Evolutionary conservation across 2,113 vertebrate species (phyloP).

Genomic region (Dasyprocta punctata): DNA sequence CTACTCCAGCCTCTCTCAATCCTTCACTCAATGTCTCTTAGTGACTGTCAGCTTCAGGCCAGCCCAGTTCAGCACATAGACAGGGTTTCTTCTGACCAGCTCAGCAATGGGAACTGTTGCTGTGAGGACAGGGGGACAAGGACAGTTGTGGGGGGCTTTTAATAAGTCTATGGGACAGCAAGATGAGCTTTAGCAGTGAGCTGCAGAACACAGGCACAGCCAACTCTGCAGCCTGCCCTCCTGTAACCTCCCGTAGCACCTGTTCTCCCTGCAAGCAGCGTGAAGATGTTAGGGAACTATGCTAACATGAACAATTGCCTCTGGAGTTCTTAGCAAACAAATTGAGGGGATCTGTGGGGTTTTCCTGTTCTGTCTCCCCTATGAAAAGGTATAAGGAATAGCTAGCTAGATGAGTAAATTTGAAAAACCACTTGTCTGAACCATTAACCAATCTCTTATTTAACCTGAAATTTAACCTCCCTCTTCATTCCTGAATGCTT

Average conservation of each 20-base stretch:
- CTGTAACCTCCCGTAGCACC: neutral
- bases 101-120: neutral
- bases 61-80: neutral
- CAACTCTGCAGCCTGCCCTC: neutral
- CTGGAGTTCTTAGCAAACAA: neutral
- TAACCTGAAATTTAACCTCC: neutral
- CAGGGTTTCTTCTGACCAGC: neutral
- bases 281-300: neutral
- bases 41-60: neutral
- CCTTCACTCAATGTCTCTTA: too few species aligned
- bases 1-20: neutral
- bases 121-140: neutral
- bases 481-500: neutral
- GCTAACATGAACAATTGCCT: neutral
- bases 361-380: neutral
- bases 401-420: neutral
- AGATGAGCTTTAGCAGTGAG: neutral
- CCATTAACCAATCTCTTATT: neutral
- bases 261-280: neutral
- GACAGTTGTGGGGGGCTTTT: neutral
- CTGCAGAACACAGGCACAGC: neutral
- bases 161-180: neutral
- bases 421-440: neutral
- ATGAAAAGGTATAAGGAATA: neutral
- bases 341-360: neutral